Evolutionary conservation across 2,888 invertebrate genomes (phyloP).

Genomic region (Microctonus aethiopoides): DNA sequence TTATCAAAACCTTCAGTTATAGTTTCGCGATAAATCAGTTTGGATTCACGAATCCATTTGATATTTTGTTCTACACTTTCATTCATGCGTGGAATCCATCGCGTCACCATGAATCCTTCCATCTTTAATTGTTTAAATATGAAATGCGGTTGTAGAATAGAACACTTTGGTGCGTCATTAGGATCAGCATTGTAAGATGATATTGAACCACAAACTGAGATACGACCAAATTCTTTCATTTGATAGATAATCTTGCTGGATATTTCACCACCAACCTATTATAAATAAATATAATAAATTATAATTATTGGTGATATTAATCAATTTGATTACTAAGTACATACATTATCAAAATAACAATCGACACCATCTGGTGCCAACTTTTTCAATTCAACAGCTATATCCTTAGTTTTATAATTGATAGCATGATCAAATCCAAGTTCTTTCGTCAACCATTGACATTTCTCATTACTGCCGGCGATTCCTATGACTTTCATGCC

Average conservation of each 20-base stretch:
- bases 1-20: constrained; percentile 79
- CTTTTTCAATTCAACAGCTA: constrained; percentile 70
- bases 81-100: constrained; percentile 72
- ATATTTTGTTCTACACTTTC: constrained; percentile 75
- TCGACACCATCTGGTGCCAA: constrained; percentile 79
- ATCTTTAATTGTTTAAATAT: constrained; percentile 72
- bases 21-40: constrained; percentile 77
- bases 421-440: constrained; percentile 77
- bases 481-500: constrained; percentile 78
- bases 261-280: constrained; percentile 76
- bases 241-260: constrained; percentile 72
- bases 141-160: constrained; percentile 70
- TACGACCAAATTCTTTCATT: constrained; percentile 74
- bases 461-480: constrained; percentile 78
- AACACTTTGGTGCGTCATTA: constrained; percentile 67
- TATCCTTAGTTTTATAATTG: constrained; percentile 77
- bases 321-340: constrained; percentile 45
- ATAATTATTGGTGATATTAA: not conserved
- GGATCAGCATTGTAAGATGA: constrained; percentile 72
- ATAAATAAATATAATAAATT: constrained; percentile 24
- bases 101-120: constrained; percentile 72
- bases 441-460: constrained; percentile 74
- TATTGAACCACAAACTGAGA: constrained; percentile 76
- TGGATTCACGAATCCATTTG: constrained; percentile 76
- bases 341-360: constrained; percentile 83